Evolutionary conservation across 2,113 vertebrate genomes (phyloP), one percentile per base, ranked within the genome.

Genomic region (Lipotes vexillifer): DNA sequence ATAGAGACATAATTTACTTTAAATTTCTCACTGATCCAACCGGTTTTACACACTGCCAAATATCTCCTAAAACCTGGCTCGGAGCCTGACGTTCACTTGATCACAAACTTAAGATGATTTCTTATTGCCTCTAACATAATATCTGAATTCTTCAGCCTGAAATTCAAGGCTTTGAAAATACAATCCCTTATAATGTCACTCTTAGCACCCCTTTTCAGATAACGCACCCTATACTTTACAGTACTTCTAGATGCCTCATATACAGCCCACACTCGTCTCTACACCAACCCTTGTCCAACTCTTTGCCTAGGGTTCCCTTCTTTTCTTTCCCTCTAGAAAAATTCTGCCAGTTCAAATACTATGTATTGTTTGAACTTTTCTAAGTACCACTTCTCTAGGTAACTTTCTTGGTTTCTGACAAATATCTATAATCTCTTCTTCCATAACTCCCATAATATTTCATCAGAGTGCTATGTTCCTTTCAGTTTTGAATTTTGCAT

Each of bases 31-130:
- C 17, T 55, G 25, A 33, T 41, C 27, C 4, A 63, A 29, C 92
- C 29, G 75, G 61, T 88, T 87, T 95, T 88, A 18, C 20, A 14
- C 6, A 69, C 4, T 57, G 46, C 0, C 68, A 94, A 86, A 31
- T 88, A 77, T 61, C 78, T 68, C 25, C 29, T 92, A n/a, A 92
- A 85, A 69, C 21, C 25, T 81, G 10, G 1, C 80, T 69, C 33
- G 41, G 31, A 85, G 33, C 27, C 44, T 36, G 21, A 61, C 27
- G n/a, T 9, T 87, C 38, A 57, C 46, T 78, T 61, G 23, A 31
- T 93, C 38, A 90, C 36, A 96, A 72, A 44, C 36, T 31, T 52
- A 23, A 74, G 33, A 9, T 59, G 13, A 27, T 52, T 90, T 90
- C 27, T 84, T 81, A 69, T 29, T 75, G 4, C 68, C 61, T 81